Evolutionary conservation across 1,140 invertebrate genomes (phyloP), one percentile per base, ranked within the genome.

Genomic region (Cyclina sinensis): DNA sequence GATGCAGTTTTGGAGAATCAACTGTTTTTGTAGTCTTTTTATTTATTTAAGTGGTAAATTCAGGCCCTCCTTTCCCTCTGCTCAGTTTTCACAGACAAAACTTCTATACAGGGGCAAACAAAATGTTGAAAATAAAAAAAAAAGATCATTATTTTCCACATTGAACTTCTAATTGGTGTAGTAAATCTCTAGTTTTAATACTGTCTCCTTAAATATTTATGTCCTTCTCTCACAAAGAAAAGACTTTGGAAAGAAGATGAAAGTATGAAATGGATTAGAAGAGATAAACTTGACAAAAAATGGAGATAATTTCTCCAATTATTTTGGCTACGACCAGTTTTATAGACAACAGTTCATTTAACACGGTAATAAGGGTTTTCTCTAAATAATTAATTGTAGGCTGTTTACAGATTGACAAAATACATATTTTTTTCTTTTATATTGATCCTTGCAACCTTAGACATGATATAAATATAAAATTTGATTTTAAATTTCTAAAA

Each of bases 181-280:
- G n/a, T 21, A n/a, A 5, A 57, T 57, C 21, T 57, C n/a, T 18
- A 3, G 24, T 62, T 62, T 62, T 62, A 14, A 27, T 62, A 7
- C 24, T 43, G n/a, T n/a, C 43, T 43, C 43, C 27, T n/a, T 11
- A 62, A 27, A 70, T 14, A 37, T 70, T 70, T 70, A 70, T 70
- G 65, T 35, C 18, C 24, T 37, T 70, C 18, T 37, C 18, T 37
- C 18, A 70, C 35, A 70, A 35, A 37, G 65, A 70, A 16, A 12
- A 7, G 3, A 70, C 35, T 16, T 7, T 14, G 16, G 5, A 4
- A n/a, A 62, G 27, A 21, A 35, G 21, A 14, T 35, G 30, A 70
- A 70, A 27, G 27, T 70, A 70, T 70, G 32, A 70, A 70, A 70
- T 39, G 35, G 65, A 70, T 70, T 70, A 39, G 3, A 70, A 27